phyloP scores from a whole-genome alignment of 1,140 invertebrate species.

The Trypoxylus dichotomus region DNA sequence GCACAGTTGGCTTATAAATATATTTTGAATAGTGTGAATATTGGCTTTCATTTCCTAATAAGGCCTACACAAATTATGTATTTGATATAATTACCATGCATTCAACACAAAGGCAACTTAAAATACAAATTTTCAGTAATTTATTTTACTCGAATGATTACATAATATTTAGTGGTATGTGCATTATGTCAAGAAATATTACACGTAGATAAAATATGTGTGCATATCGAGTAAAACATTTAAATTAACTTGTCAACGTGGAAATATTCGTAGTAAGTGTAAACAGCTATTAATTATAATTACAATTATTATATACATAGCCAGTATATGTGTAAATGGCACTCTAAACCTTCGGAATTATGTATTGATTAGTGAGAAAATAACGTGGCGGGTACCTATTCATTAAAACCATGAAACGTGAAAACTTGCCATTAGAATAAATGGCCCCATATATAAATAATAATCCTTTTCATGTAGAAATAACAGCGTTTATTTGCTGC shows the following conservation, averaged over 20 bases:
- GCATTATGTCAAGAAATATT: not conserved
- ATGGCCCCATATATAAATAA: not conserved
- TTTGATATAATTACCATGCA: no score
- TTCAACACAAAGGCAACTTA: no score
- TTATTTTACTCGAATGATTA: not conserved
- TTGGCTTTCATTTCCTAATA: no score
- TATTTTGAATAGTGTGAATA: no score
- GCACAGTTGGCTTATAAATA: no score
- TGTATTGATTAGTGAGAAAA: not conserved
- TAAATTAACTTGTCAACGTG: conserved; percentile 4
- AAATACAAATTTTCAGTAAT: not conserved
- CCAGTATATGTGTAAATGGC: not conserved
- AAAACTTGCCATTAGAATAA: not conserved
- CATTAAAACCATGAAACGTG: not conserved
- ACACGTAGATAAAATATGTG: not conserved
- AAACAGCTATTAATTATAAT: conserved; percentile 6
- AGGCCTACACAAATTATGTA: no score
- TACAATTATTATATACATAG: not conserved
- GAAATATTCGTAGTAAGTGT: not conserved
- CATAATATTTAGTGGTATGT: not conserved
- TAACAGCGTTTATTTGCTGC: not conserved
- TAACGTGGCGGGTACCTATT: not conserved
- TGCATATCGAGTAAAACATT: not conserved
- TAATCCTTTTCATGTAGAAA: not conserved
- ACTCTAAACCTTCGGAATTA: not conserved